Base-by-base conservation (phyloP, 1,140 invertebrate species). In the Bombus consobrinus region DNA sequence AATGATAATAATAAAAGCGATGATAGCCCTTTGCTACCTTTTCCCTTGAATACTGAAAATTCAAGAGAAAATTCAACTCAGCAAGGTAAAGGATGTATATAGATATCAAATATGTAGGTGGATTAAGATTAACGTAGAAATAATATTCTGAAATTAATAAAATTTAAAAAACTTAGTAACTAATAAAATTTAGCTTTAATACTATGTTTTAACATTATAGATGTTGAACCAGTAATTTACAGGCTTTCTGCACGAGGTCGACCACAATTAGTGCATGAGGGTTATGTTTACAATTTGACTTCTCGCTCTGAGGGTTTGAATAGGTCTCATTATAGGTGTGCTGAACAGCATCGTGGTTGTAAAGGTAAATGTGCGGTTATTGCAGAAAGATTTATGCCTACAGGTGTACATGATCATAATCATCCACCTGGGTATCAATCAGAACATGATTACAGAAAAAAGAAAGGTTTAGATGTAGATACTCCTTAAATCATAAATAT, bases 321-420 rank as follows among this genome's bases (percentile, higher is more conserved):
- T 64, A 91, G 88, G 15, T 93, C 91, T 76, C 92, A 93, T 47
- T 93, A 93, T 13, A 88, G 92, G 71, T 93, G 92, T 47, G 92
- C 92, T 0, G 92, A 93, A 53, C 92, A 93, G 25, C 92, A 93
- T 87, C 91, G 92, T 18, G 92, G 92, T 62, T 93, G 92, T 76
- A 91, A 91, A n/a, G 92, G 92, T 72, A 93, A 93, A 89, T 93
- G 92, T 37, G 92, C 92, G 0, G 92, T 93, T n/a, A 93, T 93
- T 32, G 90, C 92, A 0, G 92, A 93, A 62, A 90, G 89, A 41
- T 93, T 93, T 62, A 93, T 93, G 92, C 92, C 92, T 15, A 93
- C 92, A 6, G 92, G 92, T 64, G 92, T 93, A 37, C 82, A 88
- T 22, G 87, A 93, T 66, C 92, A 93, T 69, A 93, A 93, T 88